These are phyloP conservation scores for Aselliscus stoliczkanus DNA, from an alignment of 2,797 vertebrate species.

Conservation along the genomic window DNA sequence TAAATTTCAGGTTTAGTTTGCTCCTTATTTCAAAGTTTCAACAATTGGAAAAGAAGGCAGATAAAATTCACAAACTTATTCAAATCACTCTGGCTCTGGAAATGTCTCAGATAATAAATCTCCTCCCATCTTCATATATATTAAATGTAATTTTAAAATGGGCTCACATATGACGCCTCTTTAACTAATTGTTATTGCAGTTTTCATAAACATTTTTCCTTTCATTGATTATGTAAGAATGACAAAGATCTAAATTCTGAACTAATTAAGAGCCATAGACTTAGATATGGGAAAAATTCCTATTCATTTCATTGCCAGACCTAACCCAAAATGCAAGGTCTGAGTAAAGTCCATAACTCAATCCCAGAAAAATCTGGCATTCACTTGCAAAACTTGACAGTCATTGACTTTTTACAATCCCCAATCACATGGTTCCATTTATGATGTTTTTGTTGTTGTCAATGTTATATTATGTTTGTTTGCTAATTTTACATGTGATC, in stretches of 20 bases:
- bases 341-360: slow-evolving; percentile 5
- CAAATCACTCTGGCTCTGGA: background rate
- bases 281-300: accelerated
- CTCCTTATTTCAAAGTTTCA: background rate
- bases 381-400: background rate
- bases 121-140: background rate
- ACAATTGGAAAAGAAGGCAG: background rate
- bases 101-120: background rate
- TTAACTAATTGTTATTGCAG: background rate
- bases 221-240: background rate
- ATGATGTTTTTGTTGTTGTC: background rate
- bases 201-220: background rate
- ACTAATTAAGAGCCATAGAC: background rate
- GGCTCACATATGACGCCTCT: background rate
- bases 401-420: slow-evolving; percentile 6
- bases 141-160: background rate
- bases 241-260: background rate
- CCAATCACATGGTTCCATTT: slow-evolving; percentile 43
- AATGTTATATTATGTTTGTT: background rate
- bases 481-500: slow-evolving; percentile 14
- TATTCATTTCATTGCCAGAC: background rate
- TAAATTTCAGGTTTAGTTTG: background rate
- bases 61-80: background rate
- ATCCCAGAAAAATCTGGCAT: slow-evolving; percentile 26
- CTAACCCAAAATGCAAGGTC: background rate